Percentiles rank a stretch among this genome's conserved stretches.
Conservation (phyloP, 2,888 invertebrate species). For the Empis stercorea region DNA sequence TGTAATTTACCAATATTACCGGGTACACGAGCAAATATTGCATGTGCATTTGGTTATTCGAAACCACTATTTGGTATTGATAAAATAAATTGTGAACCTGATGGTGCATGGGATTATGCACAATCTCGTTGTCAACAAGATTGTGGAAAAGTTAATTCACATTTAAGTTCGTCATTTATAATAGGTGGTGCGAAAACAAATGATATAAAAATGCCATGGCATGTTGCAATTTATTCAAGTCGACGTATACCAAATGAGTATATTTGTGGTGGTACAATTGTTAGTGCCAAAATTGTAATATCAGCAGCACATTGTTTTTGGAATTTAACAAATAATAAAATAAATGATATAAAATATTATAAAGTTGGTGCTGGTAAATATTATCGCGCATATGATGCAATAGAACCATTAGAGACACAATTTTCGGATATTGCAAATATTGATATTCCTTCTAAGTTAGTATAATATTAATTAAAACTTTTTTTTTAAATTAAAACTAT, state of each 20-base stretch:
- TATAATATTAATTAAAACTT: not conserved
- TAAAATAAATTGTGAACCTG: conserved; percentile 13
- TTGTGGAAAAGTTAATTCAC: conserved; percentile 17
- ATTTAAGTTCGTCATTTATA: conserved; percentile 10
- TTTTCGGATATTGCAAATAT: conserved; percentile 13
- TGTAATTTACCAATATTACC: conserved; percentile 5
- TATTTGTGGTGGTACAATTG: conserved; percentile 21
- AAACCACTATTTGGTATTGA: conserved; percentile 2
- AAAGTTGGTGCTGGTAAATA: conserved; percentile 15
- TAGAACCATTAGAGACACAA: conserved; percentile 11
- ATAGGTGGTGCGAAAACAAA: conserved; percentile 8
- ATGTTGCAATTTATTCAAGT: conserved; percentile 19
- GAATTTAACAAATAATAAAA: conserved; percentile 5
- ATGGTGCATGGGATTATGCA: conserved; percentile 20
- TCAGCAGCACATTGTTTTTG: conserved; percentile 20
- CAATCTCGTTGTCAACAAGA: conserved; percentile 19
- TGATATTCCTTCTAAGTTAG: conserved; percentile 1
- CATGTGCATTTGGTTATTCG: conserved; percentile 6
- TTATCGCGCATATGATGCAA: conserved; percentile 5
- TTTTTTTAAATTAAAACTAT: not conserved
- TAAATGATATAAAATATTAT: conserved; percentile 4
- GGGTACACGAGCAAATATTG: conserved; percentile 10
- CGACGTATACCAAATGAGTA: conserved; percentile 7
- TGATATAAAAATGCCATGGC: conserved; percentile 21
- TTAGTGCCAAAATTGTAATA: conserved; percentile 20